phyloP scores from a whole-genome alignment of 2,113 vertebrate species.

The Alosa alosa region DNA sequence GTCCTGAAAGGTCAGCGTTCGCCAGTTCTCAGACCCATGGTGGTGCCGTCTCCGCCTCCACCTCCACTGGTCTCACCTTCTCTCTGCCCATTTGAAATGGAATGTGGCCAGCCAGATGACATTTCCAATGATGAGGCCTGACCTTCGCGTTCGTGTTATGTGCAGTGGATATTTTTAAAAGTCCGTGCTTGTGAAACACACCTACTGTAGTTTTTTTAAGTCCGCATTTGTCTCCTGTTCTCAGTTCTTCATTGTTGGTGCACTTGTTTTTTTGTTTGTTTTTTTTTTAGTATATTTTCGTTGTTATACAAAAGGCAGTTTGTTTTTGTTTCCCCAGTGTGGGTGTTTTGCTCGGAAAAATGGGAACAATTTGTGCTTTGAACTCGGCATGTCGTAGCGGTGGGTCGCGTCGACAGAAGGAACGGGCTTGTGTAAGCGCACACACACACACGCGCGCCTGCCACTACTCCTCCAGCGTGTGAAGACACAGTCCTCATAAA shows the following conservation, averaged over 20 bases:
- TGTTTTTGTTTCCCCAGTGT: conserved; percentile 7
- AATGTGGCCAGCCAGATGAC: conserved; percentile 61
- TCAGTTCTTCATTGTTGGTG: neutral
- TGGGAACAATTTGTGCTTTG: conserved; percentile 18
- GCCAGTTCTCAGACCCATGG: conserved; percentile 33
- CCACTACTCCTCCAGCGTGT: neutral
- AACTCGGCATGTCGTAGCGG: neutral
- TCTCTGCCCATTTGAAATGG: conserved; percentile 51
- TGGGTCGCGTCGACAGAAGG: neutral
- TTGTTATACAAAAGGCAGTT: neutral
- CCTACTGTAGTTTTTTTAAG: neutral
- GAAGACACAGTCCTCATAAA: conserved; percentile 30
- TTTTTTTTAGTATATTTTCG: neutral
- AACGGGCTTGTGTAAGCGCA: neutral
- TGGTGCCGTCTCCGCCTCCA: neutral
- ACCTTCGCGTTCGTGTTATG: conserved; percentile 64
- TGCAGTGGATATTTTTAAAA: conserved; percentile 50
- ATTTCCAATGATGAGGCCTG: conserved; percentile 65
- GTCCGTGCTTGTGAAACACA: neutral
- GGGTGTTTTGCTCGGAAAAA: neutral
- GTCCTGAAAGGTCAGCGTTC: conserved; percentile 68
- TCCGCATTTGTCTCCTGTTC: neutral
- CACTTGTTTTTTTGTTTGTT: neutral
- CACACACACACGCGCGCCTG: neutral
- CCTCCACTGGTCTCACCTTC: neutral